Conservation (phyloP, 2,888 invertebrate genomes). For the Drosophila histrio region DNA sequence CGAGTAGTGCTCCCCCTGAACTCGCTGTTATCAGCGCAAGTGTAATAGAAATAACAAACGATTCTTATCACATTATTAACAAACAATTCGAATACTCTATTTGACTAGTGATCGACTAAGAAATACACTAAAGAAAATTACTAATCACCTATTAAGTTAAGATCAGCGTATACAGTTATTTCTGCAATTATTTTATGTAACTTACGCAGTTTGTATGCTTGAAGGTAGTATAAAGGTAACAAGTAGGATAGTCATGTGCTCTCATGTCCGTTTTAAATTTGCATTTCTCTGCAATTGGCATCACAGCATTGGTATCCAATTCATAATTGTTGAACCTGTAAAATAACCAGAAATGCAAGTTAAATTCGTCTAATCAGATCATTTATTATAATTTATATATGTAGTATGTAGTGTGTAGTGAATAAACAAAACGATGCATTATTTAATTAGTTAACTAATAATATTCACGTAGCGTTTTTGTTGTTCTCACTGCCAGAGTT, state of each 20-base stretch:
- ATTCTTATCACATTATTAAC: constrained; percentile 31
- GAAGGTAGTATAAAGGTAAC: neutral
- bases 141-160: neutral
- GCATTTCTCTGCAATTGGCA: too few relatives aligned
- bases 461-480: too few relatives aligned
- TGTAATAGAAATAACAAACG: constrained; percentile 12
- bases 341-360: too few relatives aligned
- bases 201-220: constrained; percentile 1
- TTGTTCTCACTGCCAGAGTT: neutral
- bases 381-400: too few relatives aligned
- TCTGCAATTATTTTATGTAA: neutral
- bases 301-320: neutral
- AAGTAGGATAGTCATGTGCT: neutral
- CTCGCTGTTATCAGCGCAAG: constrained; percentile 33
- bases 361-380: too few relatives aligned
- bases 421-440: too few relatives aligned
- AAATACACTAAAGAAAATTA: constrained; percentile 7
- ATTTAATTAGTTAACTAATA: too few relatives aligned
- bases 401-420: too few relatives aligned
- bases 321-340: constrained; percentile 2
- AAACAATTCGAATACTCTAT: neutral
- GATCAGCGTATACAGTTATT: too few relatives aligned
- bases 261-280: neutral
- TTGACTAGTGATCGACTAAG: neutral
- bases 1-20: neutral